Base-by-base conservation (phyloP, 1,140 invertebrate genomes). In the Drosophila obscura region DNA sequence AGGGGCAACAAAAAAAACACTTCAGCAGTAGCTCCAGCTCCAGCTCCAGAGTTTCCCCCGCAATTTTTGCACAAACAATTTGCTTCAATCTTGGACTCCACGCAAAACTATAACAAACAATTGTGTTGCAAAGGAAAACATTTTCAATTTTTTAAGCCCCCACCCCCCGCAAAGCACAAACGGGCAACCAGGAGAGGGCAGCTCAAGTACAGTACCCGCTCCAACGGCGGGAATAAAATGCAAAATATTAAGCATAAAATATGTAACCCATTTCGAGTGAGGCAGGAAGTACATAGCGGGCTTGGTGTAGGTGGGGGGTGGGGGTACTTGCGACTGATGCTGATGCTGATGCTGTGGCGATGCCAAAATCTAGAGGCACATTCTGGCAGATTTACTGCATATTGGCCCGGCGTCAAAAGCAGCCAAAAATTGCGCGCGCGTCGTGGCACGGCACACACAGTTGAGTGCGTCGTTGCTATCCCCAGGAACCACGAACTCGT, bases 231-330 rank as follows among this genome's bases (percentile, higher is more conserved):
- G 66, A 87, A 87, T 87, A 88, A 88, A 83, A 87, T 89, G 85
- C 82, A 85, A 89, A 90, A 90, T 90, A 90, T 90, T 90, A 90
- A 90, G 79, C 83, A 88, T 90, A 90, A 90, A 90, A 90, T 90
- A 90, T 90, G 83, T 90, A 90, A 90, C 88, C 88, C 89, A 90
- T 90, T 90, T 88, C 44, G 11, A 24, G 41, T 16, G 39, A 26
- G 13, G 28, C 49, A 9, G 45, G n/a, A n/a, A n/a, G 15, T 26
- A 4, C 8, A 48, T n/a, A n/a, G n/a, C n/a, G 15, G 44, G 2
- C 19, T 19, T 19, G 9, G 31, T 16, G 15, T 19, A 1, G 9
- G 31, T 16, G 15, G n/a, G 24, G 24, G 9, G 11, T 11, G 13
- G 50, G 5, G 48, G 39, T 73, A 73, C 66, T 57, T 57, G 44